Percentiles rank a stretch among this genome's conserved stretches.
Conservation (phyloP, 2,113 vertebrate genomes). For the Megalops atlanticus region DNA sequence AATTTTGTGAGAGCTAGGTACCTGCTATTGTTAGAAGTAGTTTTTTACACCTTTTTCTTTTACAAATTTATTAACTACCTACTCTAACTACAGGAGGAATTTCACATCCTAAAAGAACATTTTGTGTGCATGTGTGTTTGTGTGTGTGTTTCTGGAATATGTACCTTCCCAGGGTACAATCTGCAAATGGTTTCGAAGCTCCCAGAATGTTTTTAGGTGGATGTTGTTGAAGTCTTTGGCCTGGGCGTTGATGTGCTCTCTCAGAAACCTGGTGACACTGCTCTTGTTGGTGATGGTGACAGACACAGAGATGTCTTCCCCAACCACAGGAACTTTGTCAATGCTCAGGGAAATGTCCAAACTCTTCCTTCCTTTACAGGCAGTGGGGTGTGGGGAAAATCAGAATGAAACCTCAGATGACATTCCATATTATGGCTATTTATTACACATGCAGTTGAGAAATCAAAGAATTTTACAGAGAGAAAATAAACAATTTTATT, state of each 20-base stretch:
- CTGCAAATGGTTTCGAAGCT: conserved; percentile 17
- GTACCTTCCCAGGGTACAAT: conserved; percentile 47
- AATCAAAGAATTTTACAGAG: neutral
- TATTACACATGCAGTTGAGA: neutral
- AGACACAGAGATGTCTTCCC: conserved; percentile 42
- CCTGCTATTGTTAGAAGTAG: too few relatives aligned
- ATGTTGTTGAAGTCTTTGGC: conserved; percentile 50
- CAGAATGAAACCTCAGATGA: neutral
- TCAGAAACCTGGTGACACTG: conserved; percentile 26
- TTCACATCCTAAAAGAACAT: too few relatives aligned
- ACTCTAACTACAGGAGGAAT: too few relatives aligned
- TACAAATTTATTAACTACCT: too few relatives aligned
- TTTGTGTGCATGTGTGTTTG: too few relatives aligned
- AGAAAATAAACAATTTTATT: neutral
- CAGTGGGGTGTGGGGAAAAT: neutral
- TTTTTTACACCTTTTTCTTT: too few relatives aligned
- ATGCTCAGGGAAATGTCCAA: conserved; percentile 51
- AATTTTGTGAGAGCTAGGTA: too few relatives aligned
- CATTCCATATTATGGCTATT: too few relatives aligned
- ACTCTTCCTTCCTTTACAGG: neutral
- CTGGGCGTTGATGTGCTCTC: conserved; percentile 52
- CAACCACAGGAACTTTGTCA: conserved; percentile 33
- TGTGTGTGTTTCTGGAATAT: neutral
- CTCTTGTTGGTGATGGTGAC: conserved; percentile 50
- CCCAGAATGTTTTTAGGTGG: conserved; percentile 50